Base-by-base conservation (phyloP, 2,797 vertebrate genomes). In the Melanotaenia maccullochi region DNA sequence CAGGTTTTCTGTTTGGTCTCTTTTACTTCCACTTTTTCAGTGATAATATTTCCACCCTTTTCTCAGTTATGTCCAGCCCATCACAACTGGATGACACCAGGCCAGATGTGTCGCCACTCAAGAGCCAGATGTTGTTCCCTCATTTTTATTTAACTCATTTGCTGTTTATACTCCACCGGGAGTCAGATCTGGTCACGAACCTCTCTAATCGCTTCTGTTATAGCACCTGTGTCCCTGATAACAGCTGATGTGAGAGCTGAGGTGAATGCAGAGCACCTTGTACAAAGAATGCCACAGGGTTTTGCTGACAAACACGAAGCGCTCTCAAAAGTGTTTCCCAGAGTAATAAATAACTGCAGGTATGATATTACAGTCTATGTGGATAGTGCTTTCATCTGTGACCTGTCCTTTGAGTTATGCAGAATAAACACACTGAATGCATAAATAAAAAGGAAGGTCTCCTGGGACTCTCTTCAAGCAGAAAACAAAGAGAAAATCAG, bases 371-470 rank as follows among this genome's bases (percentile, higher is more conserved):
- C 65, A 68, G 68, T 7, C 3, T 3, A 18, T 8, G 40, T 36
- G 73, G 67, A 76, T 8, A 65, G 65, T 49, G 76, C 64, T 68
- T 71, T 63, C 64, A 73, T 75, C 79, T 52, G 73, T 69, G 84
- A 78, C 81, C 81, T 33, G 54, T 67, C 73, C 82, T 83, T 11
- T 70, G 71, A 79, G 71, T 59, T 30, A 11, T 4, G 76, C 44
- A 51, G 66, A 18, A 75, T 68, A 59, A 73, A 76, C 70, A 69
- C 60, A 28, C 3, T 3, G 18, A 65, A 61, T 81, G 38, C n/a
- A 78, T 79, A 66, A 87, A 85, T 85, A 72, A 75, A 65, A 61
- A 52, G 47, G 44, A 66, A 33, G 18, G 49, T 42, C 59, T 61
- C 73, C 22, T 22, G 7, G 54, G 30, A 59, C 22, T 12, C 22